Conservation (phyloP, 2,888 invertebrate genomes). For the Oscheius sp. region DNA sequence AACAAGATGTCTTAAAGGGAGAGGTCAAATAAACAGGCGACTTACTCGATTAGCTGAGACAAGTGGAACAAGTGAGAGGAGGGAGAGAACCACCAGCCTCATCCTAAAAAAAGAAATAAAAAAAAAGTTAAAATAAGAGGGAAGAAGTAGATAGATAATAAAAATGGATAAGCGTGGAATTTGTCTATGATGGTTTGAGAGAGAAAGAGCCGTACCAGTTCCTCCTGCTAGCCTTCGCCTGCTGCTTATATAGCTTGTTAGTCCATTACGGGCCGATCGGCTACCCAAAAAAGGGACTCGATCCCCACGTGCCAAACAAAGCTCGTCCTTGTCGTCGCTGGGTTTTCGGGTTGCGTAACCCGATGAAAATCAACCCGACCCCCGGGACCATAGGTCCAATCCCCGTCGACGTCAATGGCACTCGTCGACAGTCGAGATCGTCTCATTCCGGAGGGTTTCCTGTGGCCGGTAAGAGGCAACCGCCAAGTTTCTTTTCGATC, state of each 20-base stretch:
- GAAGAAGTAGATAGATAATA: not conserved
- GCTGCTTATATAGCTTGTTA: slow-evolving; percentile 37
- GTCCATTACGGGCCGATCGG: slow-evolving; percentile 37
- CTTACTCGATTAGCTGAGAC: slow-evolving; percentile 25
- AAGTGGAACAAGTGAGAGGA: slow-evolving; percentile 12
- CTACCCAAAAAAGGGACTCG: slow-evolving; percentile 36
- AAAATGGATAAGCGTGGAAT: not conserved
- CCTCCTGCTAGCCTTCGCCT: slow-evolving; percentile 2
- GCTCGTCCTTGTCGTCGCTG: not conserved
- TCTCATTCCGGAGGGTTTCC: slow-evolving; percentile 6
- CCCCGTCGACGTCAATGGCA: not conserved
- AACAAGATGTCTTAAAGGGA: slow-evolving; percentile 50
- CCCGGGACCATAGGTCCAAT: not conserved
- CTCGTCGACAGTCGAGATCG: not conserved
- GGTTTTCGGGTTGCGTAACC: not conserved
- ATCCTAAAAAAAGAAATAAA: slow-evolving; percentile 1
- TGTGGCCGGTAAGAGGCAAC: not conserved
- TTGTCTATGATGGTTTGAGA: not conserved
- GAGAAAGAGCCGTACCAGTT: slow-evolving; percentile 24
- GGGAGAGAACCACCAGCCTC: slow-evolving; percentile 21
- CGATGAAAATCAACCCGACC: not conserved
- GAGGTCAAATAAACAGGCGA: slow-evolving; percentile 1
- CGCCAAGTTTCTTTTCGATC: slow-evolving; percentile 30
- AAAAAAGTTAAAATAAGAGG: not conserved
- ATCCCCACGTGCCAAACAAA: slow-evolving; percentile 33